Conservation (phyloP, 2,113 vertebrate species). For the Bos taurus region DNA sequence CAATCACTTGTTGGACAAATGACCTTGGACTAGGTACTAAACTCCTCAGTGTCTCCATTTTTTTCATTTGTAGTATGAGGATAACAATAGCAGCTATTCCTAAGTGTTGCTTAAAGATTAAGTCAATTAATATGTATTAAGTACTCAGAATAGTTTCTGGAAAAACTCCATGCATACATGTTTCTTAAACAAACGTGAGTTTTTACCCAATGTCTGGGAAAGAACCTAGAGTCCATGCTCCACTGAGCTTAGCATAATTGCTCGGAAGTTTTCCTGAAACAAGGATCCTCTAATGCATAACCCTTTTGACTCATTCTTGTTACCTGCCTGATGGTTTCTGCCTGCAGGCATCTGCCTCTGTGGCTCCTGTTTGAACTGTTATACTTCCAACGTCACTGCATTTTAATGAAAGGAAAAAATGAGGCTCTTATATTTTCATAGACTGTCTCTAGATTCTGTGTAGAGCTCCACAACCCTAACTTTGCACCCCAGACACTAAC, state of each 20-base stretch:
- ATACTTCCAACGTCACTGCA: background rate
- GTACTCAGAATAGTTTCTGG: background rate
- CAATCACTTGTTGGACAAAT: background rate
- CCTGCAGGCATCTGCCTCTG: background rate
- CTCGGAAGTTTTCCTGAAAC: background rate
- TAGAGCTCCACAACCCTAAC: background rate
- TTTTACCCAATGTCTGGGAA: background rate
- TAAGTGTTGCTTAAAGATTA: background rate
- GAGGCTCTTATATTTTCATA: background rate
- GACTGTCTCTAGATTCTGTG: background rate
- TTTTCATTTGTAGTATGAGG: background rate
- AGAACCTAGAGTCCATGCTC: background rate
- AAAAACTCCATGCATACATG: background rate
- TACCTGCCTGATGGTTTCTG: background rate
- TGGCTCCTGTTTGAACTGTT: background rate
- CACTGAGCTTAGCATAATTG: background rate
- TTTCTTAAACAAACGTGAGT: background rate
- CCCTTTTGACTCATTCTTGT: background rate
- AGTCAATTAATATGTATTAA: background rate
- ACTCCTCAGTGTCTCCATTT: background rate
- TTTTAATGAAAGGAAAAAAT: background rate
- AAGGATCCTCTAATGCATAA: fast-evolving
- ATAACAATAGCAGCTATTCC: background rate
- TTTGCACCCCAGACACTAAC: background rate
- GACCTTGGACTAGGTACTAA: too few species aligned